Percentiles rank a stretch among this genome's conserved stretches.
Evolutionary conservation across 2,888 invertebrate species (phyloP).

Genomic region (Thumatha senex): DNA sequence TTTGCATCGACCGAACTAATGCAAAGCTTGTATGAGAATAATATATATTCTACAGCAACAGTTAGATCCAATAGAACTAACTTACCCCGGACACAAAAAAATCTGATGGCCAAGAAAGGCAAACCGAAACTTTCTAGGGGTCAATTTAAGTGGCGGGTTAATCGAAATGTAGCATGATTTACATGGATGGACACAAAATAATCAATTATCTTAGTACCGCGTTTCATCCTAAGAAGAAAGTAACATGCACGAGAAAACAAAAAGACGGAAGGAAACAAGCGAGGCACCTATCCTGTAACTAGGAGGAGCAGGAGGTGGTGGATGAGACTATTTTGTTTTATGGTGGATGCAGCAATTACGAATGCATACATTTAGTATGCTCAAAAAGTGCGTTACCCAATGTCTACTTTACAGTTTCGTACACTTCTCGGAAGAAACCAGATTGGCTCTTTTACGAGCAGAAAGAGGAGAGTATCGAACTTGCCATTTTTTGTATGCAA

Average conservation of each 20-base stretch:
- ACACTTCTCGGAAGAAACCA: constrained; percentile 27
- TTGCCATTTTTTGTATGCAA: constrained; percentile 25
- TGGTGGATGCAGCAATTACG: constrained; percentile 31
- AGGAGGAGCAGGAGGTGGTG: constrained; percentile 33
- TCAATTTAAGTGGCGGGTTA: constrained; percentile 35
- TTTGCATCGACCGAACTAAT: not conserved
- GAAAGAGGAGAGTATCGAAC: constrained; percentile 21
- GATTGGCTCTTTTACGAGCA: constrained; percentile 23
- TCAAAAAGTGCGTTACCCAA: constrained; percentile 14
- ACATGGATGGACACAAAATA: constrained; percentile 39
- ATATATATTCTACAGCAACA: constrained; percentile 9
- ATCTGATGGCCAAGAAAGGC: constrained; percentile 29
- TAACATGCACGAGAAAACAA: constrained; percentile 21
- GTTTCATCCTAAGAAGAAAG: constrained; percentile 31
- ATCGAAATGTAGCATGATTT: constrained; percentile 28
- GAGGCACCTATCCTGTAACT: constrained; percentile 28
- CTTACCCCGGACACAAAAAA: constrained; percentile 18
- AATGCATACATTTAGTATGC: constrained; percentile 32
- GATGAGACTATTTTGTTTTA: constrained; percentile 35
- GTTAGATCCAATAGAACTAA: constrained; percentile 19
- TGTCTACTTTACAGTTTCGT: constrained; percentile 22
- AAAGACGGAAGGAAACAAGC: constrained; percentile 26
- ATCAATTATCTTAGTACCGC: constrained; percentile 32
- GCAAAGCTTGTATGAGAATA: constrained; percentile 5
- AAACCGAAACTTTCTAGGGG: not conserved